Percentiles rank a stretch among this genome's conserved stretches.
Evolutionary conservation across 2,797 vertebrate genomes (phyloP).

Genomic region (Catharus ustulatus): DNA sequence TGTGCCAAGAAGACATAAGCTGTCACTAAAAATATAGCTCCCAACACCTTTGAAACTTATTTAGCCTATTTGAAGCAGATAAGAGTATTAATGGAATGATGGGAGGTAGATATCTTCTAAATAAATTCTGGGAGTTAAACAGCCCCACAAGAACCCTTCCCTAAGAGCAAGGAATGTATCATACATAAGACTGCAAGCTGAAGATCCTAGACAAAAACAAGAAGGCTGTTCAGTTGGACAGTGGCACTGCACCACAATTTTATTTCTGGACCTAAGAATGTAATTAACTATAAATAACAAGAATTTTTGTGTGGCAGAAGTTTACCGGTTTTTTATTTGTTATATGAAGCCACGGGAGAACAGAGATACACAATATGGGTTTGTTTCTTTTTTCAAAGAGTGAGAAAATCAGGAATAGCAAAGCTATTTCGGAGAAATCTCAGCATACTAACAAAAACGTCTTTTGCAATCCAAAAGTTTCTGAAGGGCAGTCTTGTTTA

Average conservation of each 20-base stretch:
- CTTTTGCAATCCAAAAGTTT: not conserved
- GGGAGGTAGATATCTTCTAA: slow-evolving; percentile 19
- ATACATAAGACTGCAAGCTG: not conserved
- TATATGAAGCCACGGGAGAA: not conserved
- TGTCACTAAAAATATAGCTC: slow-evolving; percentile 56
- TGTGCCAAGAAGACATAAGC: slow-evolving; percentile 47
- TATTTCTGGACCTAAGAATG: not conserved
- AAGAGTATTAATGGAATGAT: slow-evolving; percentile 32
- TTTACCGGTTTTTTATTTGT: not conserved
- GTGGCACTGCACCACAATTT: not conserved
- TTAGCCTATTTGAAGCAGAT: slow-evolving; percentile 49
- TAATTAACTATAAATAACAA: not conserved
- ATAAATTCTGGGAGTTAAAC: slow-evolving; percentile 19
- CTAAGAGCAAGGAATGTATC: not conserved
- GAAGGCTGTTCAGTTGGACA: not conserved
- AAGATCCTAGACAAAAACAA: not conserved
- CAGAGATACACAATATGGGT: not conserved
- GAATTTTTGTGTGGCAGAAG: not conserved
- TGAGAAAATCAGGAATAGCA: not conserved
- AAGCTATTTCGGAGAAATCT: not conserved
- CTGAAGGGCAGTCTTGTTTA: not conserved
- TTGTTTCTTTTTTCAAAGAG: not conserved
- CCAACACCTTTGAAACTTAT: slow-evolving; percentile 36
- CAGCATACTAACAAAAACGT: not conserved
- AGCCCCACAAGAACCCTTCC: not conserved